A percentile compares a stretch with the other conserved stretches of the same genome.
Evolutionary conservation across 2,113 vertebrate species (phyloP).

Genomic region (Ginglymostoma cirratum): DNA sequence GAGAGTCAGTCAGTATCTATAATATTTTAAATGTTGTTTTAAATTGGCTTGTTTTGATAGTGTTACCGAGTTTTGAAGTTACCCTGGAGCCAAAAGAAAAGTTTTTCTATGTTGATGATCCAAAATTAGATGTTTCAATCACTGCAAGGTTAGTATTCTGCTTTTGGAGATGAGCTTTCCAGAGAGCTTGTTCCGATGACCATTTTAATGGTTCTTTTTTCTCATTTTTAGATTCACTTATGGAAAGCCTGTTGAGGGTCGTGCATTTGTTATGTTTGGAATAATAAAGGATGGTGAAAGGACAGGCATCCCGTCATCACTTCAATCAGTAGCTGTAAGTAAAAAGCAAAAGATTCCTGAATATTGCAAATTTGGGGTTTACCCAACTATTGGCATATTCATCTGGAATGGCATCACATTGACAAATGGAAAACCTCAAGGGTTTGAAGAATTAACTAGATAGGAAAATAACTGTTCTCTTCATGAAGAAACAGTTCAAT

Average conservation of each 20-base stretch:
- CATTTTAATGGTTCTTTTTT: not conserved
- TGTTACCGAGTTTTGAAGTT: conserved; percentile 41
- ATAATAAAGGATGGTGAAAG: not conserved
- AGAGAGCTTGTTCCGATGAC: not conserved
- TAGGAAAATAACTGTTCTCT: not conserved
- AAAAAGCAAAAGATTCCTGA: not conserved
- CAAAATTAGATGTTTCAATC: conserved; percentile 18
- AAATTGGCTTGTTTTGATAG: conserved; percentile 17
- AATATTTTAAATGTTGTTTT: not conserved
- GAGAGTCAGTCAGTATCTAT: not conserved
- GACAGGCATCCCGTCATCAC: not conserved
- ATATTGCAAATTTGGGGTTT: not conserved
- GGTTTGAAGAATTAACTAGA: not conserved
- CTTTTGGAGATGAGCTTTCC: not conserved
- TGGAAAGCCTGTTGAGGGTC: not conserved
- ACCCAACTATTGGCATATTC: not conserved
- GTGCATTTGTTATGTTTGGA: conserved; percentile 4
- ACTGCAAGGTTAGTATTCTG: conserved; percentile 36
- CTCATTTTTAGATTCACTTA: conserved; percentile 5
- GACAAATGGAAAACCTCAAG: not conserved
- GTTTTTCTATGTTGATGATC: conserved; percentile 40
- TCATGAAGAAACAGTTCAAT: not conserved
- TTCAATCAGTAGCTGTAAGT: conserved; percentile 2
- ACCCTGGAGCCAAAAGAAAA: conserved; percentile 21
- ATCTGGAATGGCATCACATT: not conserved